A percentile compares a stretch with the other conserved stretches of the same genome.
phyloP scores from a whole-genome alignment of 1,140 invertebrate genomes.

The Steinernema feltiae region DNA sequence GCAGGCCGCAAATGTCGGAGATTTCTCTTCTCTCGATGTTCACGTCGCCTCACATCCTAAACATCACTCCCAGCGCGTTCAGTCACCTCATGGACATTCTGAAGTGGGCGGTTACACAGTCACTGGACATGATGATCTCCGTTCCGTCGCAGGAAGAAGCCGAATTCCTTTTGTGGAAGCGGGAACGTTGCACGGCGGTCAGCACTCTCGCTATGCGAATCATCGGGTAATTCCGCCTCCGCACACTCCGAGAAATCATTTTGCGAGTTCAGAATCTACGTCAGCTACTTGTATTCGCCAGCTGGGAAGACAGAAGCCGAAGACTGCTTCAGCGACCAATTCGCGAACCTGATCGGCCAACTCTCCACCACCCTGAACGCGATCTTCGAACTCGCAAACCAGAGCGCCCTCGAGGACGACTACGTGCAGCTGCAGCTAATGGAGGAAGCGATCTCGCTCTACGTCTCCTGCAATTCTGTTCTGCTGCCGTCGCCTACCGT shows the following conservation, averaged over 20 bases:
- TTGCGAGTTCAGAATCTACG: constrained; percentile 36
- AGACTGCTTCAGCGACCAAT: constrained; percentile 24
- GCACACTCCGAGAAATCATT: too few species aligned
- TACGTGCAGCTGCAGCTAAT: neutral
- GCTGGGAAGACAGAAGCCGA: neutral
- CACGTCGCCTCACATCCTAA: neutral
- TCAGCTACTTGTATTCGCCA: constrained; percentile 31
- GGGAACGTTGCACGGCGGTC: constrained; percentile 42
- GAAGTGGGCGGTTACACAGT: constrained; percentile 64
- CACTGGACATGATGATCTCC: constrained; percentile 65
- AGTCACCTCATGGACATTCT: constrained; percentile 70
- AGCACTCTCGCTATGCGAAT: constrained; percentile 41
- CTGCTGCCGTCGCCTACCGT: constrained; percentile 6
- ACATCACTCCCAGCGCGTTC: constrained; percentile 61
- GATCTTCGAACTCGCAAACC: constrained; percentile 32
- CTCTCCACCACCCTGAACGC: constrained; percentile 17
- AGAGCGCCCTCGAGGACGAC: constrained; percentile 19
- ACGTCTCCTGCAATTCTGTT: neutral
- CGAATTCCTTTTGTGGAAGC: constrained; percentile 28
- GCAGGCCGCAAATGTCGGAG: neutral
- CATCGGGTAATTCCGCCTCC: constrained; percentile 30
- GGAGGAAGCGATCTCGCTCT: neutral
- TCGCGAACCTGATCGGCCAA: constrained; percentile 21
- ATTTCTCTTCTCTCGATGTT: constrained; percentile 1
- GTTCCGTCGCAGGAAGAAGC: constrained; percentile 59